These are phyloP conservation scores for Bombus polaris DNA, from an alignment of 1,140 invertebrate genomes.

Conservation along the genomic window DNA sequence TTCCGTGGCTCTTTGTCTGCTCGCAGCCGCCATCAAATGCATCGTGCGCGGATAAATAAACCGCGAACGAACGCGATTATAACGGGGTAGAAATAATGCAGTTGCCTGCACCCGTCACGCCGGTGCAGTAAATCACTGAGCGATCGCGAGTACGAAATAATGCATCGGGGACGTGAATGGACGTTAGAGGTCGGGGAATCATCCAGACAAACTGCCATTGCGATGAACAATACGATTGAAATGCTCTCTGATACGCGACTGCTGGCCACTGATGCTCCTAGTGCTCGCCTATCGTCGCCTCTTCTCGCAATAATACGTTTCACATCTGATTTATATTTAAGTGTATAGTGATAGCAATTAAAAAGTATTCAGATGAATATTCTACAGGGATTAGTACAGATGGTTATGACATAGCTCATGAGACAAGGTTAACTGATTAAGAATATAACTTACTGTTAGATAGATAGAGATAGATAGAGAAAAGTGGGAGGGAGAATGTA, in stretches of 20 bases:
- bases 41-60: conserved; percentile 44
- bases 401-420: neutral
- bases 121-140: conserved; percentile 28
- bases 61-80: conserved; percentile 62
- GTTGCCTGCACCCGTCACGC: conserved; percentile 32
- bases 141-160: conserved; percentile 41
- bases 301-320: neutral
- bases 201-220: neutral
- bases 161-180: conserved; percentile 14
- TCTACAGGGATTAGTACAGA: neutral
- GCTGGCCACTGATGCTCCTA: too few relatives aligned
- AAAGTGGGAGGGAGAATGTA: too few relatives aligned
- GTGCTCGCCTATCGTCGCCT: neutral
- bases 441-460: too few relatives aligned
- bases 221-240: conserved; percentile 30
- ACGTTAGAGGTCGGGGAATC: conserved; percentile 29
- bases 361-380: neutral
- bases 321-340: neutral
- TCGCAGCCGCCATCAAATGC: neutral
- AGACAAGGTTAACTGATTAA: too few relatives aligned
- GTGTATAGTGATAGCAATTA: neutral
- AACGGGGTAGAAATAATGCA: conserved; percentile 57
- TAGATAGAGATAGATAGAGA: too few relatives aligned
- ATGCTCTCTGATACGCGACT: neutral
- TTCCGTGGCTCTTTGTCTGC: conserved; percentile 10